Conservation (phyloP, 2,113 vertebrate species). For the Salminus brasiliensis region DNA sequence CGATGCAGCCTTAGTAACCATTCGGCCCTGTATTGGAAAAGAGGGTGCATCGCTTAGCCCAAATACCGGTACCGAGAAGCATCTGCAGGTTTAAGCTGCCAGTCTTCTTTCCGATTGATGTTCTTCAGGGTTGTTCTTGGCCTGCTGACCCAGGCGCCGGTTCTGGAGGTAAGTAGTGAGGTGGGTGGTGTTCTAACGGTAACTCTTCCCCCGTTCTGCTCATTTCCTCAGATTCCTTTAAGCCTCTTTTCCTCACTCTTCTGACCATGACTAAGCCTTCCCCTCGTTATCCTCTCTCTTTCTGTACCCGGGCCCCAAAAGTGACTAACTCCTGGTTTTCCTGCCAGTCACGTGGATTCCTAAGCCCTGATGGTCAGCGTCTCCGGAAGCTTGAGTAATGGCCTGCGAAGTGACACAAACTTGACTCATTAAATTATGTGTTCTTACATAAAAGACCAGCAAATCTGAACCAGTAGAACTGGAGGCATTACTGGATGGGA, state of each 20-base stretch:
- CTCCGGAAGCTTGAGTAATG: slow-evolving; percentile 18
- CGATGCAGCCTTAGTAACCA: too few relatives aligned
- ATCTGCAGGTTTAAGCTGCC: too few relatives aligned
- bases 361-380: neutral
- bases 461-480: neutral
- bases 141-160: too few relatives aligned
- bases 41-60: too few relatives aligned
- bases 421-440: slow-evolving; percentile 26
- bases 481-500: too few relatives aligned
- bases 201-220: neutral
- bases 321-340: slow-evolving; percentile 30
- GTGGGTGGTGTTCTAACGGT: neutral
- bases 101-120: too few relatives aligned
- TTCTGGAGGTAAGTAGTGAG: neutral
- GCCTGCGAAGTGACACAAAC: neutral
- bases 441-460: slow-evolving; percentile 14
- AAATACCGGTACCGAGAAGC: too few relatives aligned
- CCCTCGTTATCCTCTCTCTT: neutral
- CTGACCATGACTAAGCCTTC: slow-evolving; percentile 41
- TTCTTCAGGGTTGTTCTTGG: too few relatives aligned
- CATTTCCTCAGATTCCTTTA: neutral
- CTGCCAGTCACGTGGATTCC: slow-evolving; percentile 16
- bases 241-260: neutral
- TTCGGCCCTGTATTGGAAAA: too few relatives aligned
- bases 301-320: neutral